phyloP scores from a whole-genome alignment of 2,888 invertebrate species.

The Pammene fasciana region DNA sequence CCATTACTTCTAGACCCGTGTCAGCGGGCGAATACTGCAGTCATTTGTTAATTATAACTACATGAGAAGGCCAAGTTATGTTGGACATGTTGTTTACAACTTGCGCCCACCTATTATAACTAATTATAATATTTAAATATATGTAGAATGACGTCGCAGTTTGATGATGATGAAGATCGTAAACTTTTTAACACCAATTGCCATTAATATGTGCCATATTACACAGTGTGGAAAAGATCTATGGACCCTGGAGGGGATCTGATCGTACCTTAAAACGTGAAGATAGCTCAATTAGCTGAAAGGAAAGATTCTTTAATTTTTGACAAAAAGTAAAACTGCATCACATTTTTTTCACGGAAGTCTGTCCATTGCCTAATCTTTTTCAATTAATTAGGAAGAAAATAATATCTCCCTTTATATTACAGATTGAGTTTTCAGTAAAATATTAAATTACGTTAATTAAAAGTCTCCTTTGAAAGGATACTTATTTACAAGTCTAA shows the following conservation, averaged over 20 bases:
- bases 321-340: too few relatives aligned
- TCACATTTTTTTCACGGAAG: too few relatives aligned
- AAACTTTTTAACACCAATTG: not conserved
- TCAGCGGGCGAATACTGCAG: constrained; percentile 33
- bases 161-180: not conserved
- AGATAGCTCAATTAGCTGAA: too few relatives aligned
- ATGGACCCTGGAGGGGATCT: too few relatives aligned
- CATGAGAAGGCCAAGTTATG: constrained; percentile 46
- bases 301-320: too few relatives aligned
- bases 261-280: too few relatives aligned
- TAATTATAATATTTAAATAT: constrained; percentile 55
- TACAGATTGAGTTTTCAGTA: not conserved
- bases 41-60: constrained; percentile 11
- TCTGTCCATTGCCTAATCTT: too few relatives aligned
- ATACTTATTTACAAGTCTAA: constrained; percentile 13
- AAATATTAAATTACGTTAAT: constrained; percentile 1
- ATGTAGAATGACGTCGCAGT: constrained; percentile 42
- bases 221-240: too few relatives aligned
- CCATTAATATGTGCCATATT: too few relatives aligned
- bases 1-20: constrained; percentile 38
- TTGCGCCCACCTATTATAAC: constrained; percentile 43
- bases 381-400: too few relatives aligned
- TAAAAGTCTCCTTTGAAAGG: constrained; percentile 3
- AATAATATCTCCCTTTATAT: too few relatives aligned
- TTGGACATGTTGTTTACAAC: constrained; percentile 50